Evolutionary conservation across 2,888 invertebrate species (phyloP), one percentile per base, ranked within the genome.

Genomic region (Chamaedrilus cognettii): DNA sequence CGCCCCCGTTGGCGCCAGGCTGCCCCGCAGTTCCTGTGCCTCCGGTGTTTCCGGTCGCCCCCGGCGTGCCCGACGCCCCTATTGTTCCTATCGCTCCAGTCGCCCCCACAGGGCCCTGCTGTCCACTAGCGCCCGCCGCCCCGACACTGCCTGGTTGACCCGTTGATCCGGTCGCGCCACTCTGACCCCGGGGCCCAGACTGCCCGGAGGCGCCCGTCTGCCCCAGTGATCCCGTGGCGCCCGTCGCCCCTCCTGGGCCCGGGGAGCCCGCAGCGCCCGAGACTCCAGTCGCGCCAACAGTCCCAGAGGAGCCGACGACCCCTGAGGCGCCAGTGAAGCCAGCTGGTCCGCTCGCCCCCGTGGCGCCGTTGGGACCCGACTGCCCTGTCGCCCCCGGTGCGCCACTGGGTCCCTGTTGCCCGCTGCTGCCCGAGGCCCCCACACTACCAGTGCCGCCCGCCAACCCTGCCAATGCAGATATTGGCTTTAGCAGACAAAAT

Each of bases 311-410:
- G 57, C 70, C 72, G 11, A 64, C 28, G 32, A 28, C 33, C 35
- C 72, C 72, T 28, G 50, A 42, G 32, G 52, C 49, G 31, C 72
- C 72, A 32, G 55, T n/a, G n/a, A 33, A 26, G 28, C 60, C 60
- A 33, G 15, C 42, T 11, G 42, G 11, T 11, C 42, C 42, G 7
- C 42, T 19, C 42, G 42, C 19, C 42, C 42, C 42, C 42, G 42
- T 7, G 7, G 42, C 26, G 15, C 81, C 81, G 0, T 87, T 84
- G 0, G 86, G 85, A 0, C 70, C 70, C 3, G 66, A 19, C 1
- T 34, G 32, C 42, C 70, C 70, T 32, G 66, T 57, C 5, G 88
- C 83, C 28, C 93, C 93, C 35, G 89, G 87, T 69, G 88, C 85
- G 3, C 93, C 93, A 2, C 90, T 87, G 78, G n/a, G n/a, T n/a